Conservation (phyloP, 2,888 invertebrate species). For the Unio pictorum region DNA sequence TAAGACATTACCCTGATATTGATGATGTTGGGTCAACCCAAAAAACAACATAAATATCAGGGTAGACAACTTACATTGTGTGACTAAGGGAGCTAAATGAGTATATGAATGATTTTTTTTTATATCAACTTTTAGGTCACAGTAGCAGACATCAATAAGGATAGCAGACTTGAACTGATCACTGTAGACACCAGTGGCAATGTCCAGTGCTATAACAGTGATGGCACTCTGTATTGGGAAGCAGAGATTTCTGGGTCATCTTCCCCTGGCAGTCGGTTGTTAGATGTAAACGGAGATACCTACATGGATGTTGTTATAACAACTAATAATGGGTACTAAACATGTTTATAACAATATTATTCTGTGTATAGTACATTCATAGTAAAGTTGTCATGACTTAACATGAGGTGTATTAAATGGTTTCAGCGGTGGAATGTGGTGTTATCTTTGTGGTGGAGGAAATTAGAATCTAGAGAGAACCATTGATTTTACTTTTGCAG, state of each 20-base stretch:
- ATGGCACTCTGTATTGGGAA: constrained; percentile 57
- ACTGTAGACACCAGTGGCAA: constrained; percentile 61
- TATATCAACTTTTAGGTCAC: constrained; percentile 44
- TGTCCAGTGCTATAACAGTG: constrained; percentile 52
- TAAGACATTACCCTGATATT: no score
- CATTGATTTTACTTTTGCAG: no score
- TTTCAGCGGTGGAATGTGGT: no score
- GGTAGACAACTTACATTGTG: not conserved
- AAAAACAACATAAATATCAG: no score
- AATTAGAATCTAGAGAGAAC: no score
- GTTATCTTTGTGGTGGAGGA: no score
- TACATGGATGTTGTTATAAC: constrained; percentile 59
- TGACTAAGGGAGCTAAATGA: not conserved
- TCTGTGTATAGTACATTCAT: no score
- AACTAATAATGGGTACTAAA: constrained; percentile 60
- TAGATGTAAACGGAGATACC: constrained; percentile 58
- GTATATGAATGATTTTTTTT: not conserved
- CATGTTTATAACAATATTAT: no score
- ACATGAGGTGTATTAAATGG: no score
- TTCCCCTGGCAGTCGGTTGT: constrained; percentile 56
- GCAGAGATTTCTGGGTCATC: constrained; percentile 49
- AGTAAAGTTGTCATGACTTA: no score
- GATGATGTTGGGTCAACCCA: no score
- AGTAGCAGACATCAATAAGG: constrained; percentile 59
- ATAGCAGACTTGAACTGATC: constrained; percentile 57